Evolutionary conservation across 2,888 invertebrate genomes (phyloP).

Genomic region (Hybos culiciformis): DNA sequence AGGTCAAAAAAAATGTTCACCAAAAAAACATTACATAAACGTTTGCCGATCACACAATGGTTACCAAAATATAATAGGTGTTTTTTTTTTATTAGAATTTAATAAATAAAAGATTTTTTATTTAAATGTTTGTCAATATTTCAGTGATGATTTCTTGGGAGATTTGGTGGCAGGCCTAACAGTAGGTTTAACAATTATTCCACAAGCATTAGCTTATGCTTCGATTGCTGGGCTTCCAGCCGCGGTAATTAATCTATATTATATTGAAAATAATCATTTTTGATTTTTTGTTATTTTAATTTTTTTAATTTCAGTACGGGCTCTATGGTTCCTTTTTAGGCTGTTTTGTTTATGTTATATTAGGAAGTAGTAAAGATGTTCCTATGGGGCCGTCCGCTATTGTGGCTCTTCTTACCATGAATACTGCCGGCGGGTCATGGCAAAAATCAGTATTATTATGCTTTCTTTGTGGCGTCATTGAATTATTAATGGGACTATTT

Average conservation of each 20-base stretch:
- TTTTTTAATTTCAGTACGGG: slow-evolving; percentile 55
- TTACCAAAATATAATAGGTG: slow-evolving; percentile 61
- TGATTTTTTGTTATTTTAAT: neutral
- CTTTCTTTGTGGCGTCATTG: slow-evolving; percentile 59
- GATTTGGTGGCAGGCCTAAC: slow-evolving; percentile 86
- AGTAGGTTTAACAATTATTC: slow-evolving; percentile 86
- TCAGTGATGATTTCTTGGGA: slow-evolving; percentile 57
- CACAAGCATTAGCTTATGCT: slow-evolving; percentile 73
- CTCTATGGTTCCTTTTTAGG: slow-evolving; percentile 89
- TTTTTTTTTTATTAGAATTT: no score
- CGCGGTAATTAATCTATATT: slow-evolving; percentile 37
- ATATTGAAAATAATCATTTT: neutral
- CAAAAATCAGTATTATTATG: slow-evolving; percentile 54
- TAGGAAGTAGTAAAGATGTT: slow-evolving; percentile 86
- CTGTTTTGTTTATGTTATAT: slow-evolving; percentile 75
- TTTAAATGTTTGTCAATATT: no score
- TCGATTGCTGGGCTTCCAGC: slow-evolving; percentile 66
- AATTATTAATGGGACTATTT: slow-evolving; percentile 66
- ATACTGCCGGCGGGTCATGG: slow-evolving; percentile 50
- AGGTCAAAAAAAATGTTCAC: slow-evolving; percentile 42
- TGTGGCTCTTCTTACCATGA: slow-evolving; percentile 71
- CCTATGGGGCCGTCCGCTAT: slow-evolving; percentile 90
- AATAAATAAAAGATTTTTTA: no score
- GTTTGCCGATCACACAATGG: slow-evolving; percentile 64
- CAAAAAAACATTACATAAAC: slow-evolving; percentile 55